Evolutionary conservation across 2,888 invertebrate genomes (phyloP).

Genomic region (Tetheella fluctuosa): DNA sequence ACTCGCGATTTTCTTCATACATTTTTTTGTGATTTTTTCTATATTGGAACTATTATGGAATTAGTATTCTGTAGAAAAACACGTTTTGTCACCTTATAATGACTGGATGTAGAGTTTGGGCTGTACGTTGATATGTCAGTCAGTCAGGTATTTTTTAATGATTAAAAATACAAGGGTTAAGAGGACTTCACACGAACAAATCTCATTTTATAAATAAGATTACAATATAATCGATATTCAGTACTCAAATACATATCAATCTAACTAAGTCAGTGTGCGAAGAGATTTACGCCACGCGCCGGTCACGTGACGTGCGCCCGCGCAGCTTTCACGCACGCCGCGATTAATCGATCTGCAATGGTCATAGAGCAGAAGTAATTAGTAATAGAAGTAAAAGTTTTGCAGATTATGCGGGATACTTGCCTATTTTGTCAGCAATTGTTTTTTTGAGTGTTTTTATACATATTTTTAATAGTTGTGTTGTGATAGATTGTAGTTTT

Average conservation of each 20-base stretch:
- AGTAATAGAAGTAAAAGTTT: not conserved
- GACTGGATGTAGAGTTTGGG: no score
- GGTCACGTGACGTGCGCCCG: slow-evolving; percentile 57
- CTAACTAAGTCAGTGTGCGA: slow-evolving; percentile 37
- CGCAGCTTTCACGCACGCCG: slow-evolving; percentile 27
- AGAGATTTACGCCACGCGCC: slow-evolving; percentile 48
- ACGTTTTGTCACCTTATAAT: no score
- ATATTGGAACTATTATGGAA: no score
- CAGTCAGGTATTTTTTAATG: no score
- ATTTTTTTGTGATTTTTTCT: no score
- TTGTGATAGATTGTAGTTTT: no score
- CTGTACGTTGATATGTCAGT: no score
- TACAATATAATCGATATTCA: slow-evolving; percentile 49
- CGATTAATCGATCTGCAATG: slow-evolving; percentile 21
- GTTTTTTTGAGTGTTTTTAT: no score
- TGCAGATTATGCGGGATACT: not conserved
- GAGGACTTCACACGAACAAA: not conserved
- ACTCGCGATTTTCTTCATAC: no score
- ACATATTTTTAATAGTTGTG: no score
- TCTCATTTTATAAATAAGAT: slow-evolving; percentile 35
- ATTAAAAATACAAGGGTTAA: no score
- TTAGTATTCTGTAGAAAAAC: no score
- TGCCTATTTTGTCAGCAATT: not conserved
- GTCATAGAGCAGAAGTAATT: slow-evolving; percentile 27
- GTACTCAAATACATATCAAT: slow-evolving; percentile 59